These are phyloP conservation scores for Rhopalosiphum padi DNA, from an alignment of 1,140 invertebrate species.

Conservation along the genomic window DNA sequence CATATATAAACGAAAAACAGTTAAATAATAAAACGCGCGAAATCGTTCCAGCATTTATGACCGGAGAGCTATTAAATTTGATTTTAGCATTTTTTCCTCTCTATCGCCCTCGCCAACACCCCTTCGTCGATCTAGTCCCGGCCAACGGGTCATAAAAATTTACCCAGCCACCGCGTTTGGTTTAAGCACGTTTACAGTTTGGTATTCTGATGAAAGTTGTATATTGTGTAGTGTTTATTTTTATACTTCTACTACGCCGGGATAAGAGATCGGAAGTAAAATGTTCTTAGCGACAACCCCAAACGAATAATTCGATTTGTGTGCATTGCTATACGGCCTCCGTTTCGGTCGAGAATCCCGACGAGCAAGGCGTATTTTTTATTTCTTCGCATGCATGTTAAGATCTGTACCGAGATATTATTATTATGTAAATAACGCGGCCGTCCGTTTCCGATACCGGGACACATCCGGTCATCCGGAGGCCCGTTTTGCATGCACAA, in stretches of 20 bases:
- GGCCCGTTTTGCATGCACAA: conserved; percentile 19
- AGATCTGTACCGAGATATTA: neutral
- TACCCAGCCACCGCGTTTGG: neutral
- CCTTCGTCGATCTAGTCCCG: too few relatives aligned
- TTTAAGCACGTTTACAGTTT: neutral
- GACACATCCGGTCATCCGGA: conserved; percentile 47
- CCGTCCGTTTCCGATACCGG: conserved; percentile 49
- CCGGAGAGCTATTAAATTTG: conserved; percentile 45
- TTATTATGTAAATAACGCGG: conserved; percentile 49
- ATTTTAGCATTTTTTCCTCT: conserved; percentile 28
- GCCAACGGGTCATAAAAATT: neutral
- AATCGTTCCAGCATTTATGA: conserved; percentile 39
- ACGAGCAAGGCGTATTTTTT: neutral
- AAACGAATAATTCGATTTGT: conserved; percentile 42
- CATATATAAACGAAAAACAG: conserved; percentile 34
- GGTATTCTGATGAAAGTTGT: neutral
- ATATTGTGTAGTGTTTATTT: neutral
- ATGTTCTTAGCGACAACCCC: neutral
- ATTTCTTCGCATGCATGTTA: neutral
- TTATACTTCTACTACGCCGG: neutral
- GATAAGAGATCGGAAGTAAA: neutral
- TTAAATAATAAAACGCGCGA: conserved; percentile 54
- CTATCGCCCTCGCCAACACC: neutral
- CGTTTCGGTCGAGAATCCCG: neutral
- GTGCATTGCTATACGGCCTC: neutral